Evolutionary conservation across 1,140 invertebrate genomes (phyloP), one percentile per base, ranked within the genome.

Genomic region (Caenorhabditis inopinata): DNA sequence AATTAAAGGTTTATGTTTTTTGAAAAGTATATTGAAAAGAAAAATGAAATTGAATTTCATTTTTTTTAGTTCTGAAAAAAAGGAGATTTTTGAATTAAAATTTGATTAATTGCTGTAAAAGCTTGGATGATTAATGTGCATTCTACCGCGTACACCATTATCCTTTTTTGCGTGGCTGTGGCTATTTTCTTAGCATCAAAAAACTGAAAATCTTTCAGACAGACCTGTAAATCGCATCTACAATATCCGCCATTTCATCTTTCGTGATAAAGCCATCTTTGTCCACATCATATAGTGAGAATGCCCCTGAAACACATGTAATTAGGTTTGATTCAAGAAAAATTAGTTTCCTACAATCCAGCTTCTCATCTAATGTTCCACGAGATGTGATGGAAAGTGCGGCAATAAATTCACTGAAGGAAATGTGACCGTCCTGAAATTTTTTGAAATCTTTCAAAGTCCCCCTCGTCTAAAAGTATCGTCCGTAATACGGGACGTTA

Each of bases 211-310:
- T n/a, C n/a, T n/a, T n/a, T n/a, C n/a, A n/a, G n/a, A n/a, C 35
- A 29, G 1, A 49, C 53, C 87, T 86, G 82, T 91, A 91, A 58
- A 91, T 91, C 32, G 90, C 90, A 58, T 90, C 89, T 5, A 91
- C 90, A 74, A 91, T 90, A 77, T 90, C 89, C n/a, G 89, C 74
- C 82, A 91, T 88, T 79, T 90, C 90, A 7, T 86, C 87, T 74
- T 88, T 87, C 7, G 90, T 90, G 25, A 91, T 91, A 84, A 87
- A 91, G 3, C 90, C 90, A 83, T 91, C 90, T 80, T 89, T 90
- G 85, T 91, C 90, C n/a, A 91, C 87, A 81, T 91, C 90, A 83
- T 91, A 91, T 51, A 91, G 82, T 21, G 86, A 88, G 82, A 91
- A 91, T 29, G 90, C 90, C 90, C 90, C 90, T 91, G 84, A 42